A percentile compares a stretch with the other conserved stretches of the same genome.
phyloP scores from a whole-genome alignment of 2,113 vertebrate species.

The Gasterosteus aculeatus region DNA sequence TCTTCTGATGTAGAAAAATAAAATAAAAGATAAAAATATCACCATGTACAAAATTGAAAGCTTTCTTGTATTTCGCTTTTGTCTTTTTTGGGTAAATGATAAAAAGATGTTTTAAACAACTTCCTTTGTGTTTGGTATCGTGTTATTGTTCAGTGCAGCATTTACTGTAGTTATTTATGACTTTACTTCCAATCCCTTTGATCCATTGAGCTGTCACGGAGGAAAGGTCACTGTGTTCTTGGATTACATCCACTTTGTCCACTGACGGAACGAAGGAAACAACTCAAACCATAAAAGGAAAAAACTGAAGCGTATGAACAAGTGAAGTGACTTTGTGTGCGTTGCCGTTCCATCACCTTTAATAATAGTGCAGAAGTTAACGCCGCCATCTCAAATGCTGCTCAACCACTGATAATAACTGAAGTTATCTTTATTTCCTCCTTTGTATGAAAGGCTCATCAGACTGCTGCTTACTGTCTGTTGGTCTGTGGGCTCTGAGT shows the following conservation, averaged over 20 bases:
- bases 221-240: slow-evolving; percentile 37
- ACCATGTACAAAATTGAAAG: neutral
- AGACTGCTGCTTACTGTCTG: slow-evolving; percentile 55
- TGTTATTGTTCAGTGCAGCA: neutral
- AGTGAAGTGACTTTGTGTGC: neutral
- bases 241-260: slow-evolving; percentile 7
- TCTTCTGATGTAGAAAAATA: neutral
- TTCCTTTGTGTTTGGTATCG: neutral
- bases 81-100: neutral
- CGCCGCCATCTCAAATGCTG: neutral
- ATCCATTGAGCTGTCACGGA: slow-evolving; percentile 30
- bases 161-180: slow-evolving; percentile 19
- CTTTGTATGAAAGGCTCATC: neutral
- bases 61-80: neutral
- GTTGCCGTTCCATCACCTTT: no score
- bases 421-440: neutral
- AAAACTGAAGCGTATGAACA: neutral
- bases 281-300: slow-evolving; percentile 3
- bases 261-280: slow-evolving; percentile 16
- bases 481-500: slow-evolving; percentile 58
- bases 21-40: neutral
- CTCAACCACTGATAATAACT: neutral
- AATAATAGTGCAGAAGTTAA: neutral
- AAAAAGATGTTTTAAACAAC: neutral
- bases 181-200: slow-evolving; percentile 21